Evolutionary conservation across 2,888 invertebrate genomes (phyloP).

Genomic region (Calameuta pallipes): DNA sequence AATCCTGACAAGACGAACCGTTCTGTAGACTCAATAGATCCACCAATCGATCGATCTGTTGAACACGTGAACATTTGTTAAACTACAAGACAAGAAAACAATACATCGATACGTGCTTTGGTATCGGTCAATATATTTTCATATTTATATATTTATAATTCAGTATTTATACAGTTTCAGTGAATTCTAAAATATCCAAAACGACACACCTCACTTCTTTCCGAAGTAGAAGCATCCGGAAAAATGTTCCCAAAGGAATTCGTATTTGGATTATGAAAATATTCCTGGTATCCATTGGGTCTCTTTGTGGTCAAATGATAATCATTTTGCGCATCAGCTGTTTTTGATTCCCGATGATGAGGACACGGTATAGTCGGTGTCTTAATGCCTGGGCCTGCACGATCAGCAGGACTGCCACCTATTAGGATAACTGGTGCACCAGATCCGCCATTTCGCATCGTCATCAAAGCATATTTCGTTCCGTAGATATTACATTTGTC

Average conservation of each 20-base stretch:
- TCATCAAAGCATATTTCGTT: not conserved
- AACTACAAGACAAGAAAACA: not conserved
- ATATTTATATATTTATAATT: not conserved
- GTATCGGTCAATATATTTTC: not conserved
- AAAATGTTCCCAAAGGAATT: not conserved
- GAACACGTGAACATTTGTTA: not conserved
- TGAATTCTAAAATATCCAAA: not conserved
- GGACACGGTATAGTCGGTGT: not conserved
- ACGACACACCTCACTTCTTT: not conserved
- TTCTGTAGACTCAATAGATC: not conserved
- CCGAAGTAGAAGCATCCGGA: not conserved
- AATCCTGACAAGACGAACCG: not conserved
- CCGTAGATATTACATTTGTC: not conserved
- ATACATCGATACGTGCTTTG: not conserved
- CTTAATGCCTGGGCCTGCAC: not conserved
- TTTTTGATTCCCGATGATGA: not conserved
- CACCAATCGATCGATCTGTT: not conserved
- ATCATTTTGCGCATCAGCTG: not conserved
- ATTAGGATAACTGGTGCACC: not conserved
- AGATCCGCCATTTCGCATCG: not conserved
- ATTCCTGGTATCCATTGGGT: not conserved
- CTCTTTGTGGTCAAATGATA: not conserved
- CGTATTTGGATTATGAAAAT: not conserved
- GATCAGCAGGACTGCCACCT: not conserved
- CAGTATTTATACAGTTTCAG: not conserved